Conservation (phyloP, 37 sponge, comb jelly and placozoan species). For the Beroe ovata region DNA sequence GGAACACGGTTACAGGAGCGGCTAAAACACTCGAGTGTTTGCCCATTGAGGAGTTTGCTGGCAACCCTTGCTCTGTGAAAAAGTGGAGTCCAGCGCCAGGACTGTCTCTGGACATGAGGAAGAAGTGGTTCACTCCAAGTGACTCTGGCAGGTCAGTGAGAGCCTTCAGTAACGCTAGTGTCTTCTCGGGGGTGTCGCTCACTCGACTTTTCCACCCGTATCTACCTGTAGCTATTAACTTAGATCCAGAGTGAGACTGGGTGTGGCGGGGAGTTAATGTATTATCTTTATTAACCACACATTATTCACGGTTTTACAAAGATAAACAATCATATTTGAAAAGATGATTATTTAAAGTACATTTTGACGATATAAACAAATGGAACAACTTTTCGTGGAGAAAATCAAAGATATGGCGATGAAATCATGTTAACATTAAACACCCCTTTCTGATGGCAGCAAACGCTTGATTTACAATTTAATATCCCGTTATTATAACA, state of each 20-base stretch:
- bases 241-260: constrained; percentile 1
- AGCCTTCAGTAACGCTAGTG: constrained; percentile 56
- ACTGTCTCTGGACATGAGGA: constrained; percentile 25
- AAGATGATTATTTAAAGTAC: too few species aligned
- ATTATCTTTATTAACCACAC: too few species aligned
- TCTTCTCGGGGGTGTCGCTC: background rate
- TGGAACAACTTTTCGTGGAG: too few species aligned
- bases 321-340: too few species aligned
- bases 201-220: constrained; percentile 14
- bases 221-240: constrained; percentile 39
- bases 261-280: too few species aligned
- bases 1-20: constrained; percentile 5
- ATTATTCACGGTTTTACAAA: too few species aligned
- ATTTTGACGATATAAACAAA: too few species aligned
- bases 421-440: too few species aligned
- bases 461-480: too few species aligned
- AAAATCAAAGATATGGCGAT: too few species aligned
- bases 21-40: constrained; percentile 20
- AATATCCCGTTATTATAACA: too few species aligned
- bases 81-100: constrained; percentile 29
- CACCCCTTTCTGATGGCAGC: too few species aligned
- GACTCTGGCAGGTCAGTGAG: constrained; percentile 17
- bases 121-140: constrained; percentile 1
- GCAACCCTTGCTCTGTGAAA: constrained; percentile 44
- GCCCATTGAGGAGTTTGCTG: constrained; percentile 47